phyloP scores from a whole-genome alignment of 2,797 vertebrate genomes.

The Thaleichthys pacificus region DNA sequence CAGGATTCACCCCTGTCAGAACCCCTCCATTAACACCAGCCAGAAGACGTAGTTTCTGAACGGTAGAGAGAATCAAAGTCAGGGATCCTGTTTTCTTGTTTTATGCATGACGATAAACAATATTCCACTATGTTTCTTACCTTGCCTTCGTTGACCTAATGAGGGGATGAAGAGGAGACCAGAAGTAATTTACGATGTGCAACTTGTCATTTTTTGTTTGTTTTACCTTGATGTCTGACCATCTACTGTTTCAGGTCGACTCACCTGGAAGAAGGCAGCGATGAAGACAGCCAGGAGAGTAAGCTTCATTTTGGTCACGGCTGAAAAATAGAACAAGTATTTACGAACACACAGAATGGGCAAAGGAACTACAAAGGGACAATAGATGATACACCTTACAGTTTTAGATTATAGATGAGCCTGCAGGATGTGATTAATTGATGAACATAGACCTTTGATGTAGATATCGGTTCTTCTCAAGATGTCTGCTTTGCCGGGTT shows the following conservation, averaged over 20 bases:
- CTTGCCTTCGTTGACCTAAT: conserved; percentile 66
- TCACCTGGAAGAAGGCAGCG: conserved; percentile 53
- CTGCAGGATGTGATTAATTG: too few relatives aligned
- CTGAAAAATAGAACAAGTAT: conserved; percentile 11
- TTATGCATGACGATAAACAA: background rate
- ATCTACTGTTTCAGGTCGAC: conserved; percentile 29
- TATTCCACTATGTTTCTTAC: conserved; percentile 47
- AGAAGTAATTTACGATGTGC: background rate
- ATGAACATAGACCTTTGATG: conserved; percentile 28
- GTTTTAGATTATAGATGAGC: background rate
- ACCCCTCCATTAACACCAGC: conserved; percentile 51
- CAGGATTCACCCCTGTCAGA: conserved; percentile 16
- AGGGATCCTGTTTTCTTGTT: background rate
- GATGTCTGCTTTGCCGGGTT: conserved; percentile 27
- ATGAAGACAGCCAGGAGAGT: conserved; percentile 46
- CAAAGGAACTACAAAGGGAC: background rate
- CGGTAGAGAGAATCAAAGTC: background rate
- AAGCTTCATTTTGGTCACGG: conserved; percentile 60
- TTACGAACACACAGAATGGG: background rate
- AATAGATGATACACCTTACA: background rate
- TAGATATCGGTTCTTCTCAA: conserved; percentile 11
- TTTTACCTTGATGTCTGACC: background rate
- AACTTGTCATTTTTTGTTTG: background rate
- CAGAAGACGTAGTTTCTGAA: conserved; percentile 52
- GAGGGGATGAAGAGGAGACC: conserved; percentile 22